phyloP scores from a whole-genome alignment of 2,113 vertebrate genomes.

The Nannospalax galili region DNA sequence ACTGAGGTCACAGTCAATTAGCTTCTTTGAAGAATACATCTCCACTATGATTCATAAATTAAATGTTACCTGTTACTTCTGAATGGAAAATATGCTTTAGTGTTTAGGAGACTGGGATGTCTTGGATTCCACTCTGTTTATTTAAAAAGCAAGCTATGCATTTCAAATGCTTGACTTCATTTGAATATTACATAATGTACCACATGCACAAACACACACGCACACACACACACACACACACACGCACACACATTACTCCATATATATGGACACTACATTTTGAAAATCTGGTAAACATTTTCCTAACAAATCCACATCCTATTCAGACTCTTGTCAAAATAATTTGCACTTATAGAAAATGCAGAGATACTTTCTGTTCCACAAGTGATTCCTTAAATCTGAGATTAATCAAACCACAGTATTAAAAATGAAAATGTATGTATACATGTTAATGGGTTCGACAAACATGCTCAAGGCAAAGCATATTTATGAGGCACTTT shows the following conservation, averaged over 20 bases:
- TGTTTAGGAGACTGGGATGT: not conserved
- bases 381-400: not conserved
- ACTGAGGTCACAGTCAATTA: slow-evolving; percentile 59
- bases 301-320: not conserved
- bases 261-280: not conserved
- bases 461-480: slow-evolving; percentile 18
- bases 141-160: slow-evolving; percentile 33
- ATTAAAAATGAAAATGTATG: not conserved
- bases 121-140: not conserved
- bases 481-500: not conserved
- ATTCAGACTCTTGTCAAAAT: slow-evolving; percentile 54
- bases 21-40: slow-evolving; percentile 13
- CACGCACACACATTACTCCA: too few relatives aligned
- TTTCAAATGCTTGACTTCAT: not conserved
- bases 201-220: too few relatives aligned
- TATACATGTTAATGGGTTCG: not conserved
- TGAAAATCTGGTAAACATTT: not conserved
- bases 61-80: slow-evolving; percentile 11
- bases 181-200: not conserved
- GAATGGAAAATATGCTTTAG: not conserved
- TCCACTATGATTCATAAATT: slow-evolving; percentile 30
- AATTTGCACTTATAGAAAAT: slow-evolving; percentile 56
- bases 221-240: too few relatives aligned
- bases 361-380: not conserved
- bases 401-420: slow-evolving; percentile 8